phyloP scores from a whole-genome alignment of 2,888 invertebrate genomes.

The Pemphredon lugubris region DNA sequence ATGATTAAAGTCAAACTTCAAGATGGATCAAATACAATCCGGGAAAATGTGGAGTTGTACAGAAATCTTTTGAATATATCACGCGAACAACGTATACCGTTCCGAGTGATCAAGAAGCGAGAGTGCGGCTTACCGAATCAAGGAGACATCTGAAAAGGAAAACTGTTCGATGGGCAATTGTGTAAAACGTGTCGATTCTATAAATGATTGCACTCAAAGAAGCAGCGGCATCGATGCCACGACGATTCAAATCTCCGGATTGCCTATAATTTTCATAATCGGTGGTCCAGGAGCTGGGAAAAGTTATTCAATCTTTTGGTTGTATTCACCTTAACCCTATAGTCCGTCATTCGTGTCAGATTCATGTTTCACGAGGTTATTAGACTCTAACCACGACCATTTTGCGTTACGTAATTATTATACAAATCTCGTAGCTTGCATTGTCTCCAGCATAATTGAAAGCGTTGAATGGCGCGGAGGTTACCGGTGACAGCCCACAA shows the following conservation, averaged over 20 bases:
- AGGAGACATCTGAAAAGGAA: background rate
- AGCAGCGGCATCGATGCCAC: conserved; percentile 36
- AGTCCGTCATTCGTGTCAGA: background rate
- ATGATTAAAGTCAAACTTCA: conserved; percentile 27
- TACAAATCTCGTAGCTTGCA: no score
- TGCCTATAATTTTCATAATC: conserved; percentile 62
- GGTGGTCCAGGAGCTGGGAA: conserved; percentile 69
- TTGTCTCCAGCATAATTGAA: no score
- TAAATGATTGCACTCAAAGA: conserved; percentile 31
- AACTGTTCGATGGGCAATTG: conserved; percentile 62
- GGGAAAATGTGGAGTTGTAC: background rate
- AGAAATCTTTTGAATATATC: background rate
- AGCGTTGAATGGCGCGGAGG: no score
- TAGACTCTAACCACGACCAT: no score
- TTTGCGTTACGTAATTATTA: no score
- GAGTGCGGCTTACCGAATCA: no score
- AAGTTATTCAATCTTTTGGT: conserved; percentile 43
- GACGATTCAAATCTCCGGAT: conserved; percentile 35
- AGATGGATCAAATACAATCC: conserved; percentile 3
- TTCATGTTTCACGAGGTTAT: no score
- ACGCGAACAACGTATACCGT: no score
- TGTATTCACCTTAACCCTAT: background rate
- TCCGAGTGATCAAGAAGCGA: no score
- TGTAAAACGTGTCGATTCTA: conserved; percentile 39
- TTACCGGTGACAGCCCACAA: no score